Evolutionary conservation across 1,140 invertebrate species (phyloP), one percentile per base, ranked within the genome.

Genomic region (Probaryconus sp.): DNA sequence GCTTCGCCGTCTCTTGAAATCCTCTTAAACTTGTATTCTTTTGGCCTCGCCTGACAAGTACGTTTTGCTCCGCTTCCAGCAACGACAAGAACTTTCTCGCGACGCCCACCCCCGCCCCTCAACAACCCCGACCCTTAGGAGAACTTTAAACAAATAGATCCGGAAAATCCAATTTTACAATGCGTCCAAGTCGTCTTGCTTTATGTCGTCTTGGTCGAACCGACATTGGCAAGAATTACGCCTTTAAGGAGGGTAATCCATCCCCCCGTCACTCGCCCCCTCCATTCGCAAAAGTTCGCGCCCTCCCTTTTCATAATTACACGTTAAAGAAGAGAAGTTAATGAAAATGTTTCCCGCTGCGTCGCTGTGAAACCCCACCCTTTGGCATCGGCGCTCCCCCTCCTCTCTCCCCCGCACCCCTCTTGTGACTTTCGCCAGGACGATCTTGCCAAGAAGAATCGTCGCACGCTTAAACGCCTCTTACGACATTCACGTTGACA

Each of bases 1-100:
- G 86, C 86, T 88, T 88, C 85, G 69, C 77, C 79, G 81, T 83
- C 83, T 84, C 80, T 83, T 80, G 64, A 80, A 88, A 88, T 87
- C 86, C 86, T 87, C 86, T 88, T 88, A 88, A 87, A 85, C 79
- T 84, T 83, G 86, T 87, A 87, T 86, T 87, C 84, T 81, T 88
- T 87, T 87, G 85, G 85, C 86, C 85, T 88, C 86, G 81, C 76
- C 56, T 75, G 68, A 60, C 71, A 67, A 78, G 67, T 80, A 70
- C 73, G 56, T 72, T 63, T 60, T 53, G 58, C 69, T 45, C 51
- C 24, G 42, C 50, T 56, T 71, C 45, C 40, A 58, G 28, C 16
- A 13, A 43, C 61, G 43, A 31, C 38, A 48, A 14, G 13, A 37
- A 45, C 43, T 61, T 40, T 18, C 13, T 17, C 28, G 31, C n/a